phyloP scores from a whole-genome alignment of 2,888 invertebrate species.

The Amphiduros pacificus region DNA sequence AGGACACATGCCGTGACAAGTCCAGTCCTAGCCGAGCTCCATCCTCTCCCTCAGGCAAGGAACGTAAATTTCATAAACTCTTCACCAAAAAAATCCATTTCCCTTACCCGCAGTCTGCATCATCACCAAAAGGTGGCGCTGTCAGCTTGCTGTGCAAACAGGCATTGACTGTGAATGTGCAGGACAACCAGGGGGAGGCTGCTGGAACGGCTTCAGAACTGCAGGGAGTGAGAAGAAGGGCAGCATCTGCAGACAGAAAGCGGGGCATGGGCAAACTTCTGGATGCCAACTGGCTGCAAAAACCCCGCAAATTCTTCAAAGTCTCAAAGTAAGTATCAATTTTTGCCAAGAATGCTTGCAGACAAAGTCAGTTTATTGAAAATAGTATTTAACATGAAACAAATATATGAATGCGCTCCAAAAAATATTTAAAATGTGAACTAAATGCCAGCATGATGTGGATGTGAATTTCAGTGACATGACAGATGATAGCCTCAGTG shows the following conservation, averaged over 20 bases:
- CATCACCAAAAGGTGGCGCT: slow-evolving; percentile 35
- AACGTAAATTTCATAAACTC: background rate
- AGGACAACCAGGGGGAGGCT: slow-evolving; percentile 6
- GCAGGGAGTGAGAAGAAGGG: background rate
- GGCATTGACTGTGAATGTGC: slow-evolving; percentile 47
- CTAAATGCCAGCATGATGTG: too few relatives aligned
- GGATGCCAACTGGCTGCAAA: slow-evolving; percentile 50
- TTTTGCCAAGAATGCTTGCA: too few relatives aligned
- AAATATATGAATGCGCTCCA: too few relatives aligned
- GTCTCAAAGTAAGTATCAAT: slow-evolving; percentile 54
- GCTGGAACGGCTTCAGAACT: background rate
- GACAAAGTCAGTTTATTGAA: too few relatives aligned
- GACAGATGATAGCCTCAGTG: too few relatives aligned
- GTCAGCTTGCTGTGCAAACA: slow-evolving; percentile 53
- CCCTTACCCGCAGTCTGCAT: background rate
- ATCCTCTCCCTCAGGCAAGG: too few relatives aligned
- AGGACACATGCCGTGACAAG: too few relatives aligned
- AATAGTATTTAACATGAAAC: too few relatives aligned
- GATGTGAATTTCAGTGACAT: too few relatives aligned
- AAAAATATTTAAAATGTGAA: too few relatives aligned
- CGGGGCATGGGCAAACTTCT: slow-evolving; percentile 32
- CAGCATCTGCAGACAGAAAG: background rate
- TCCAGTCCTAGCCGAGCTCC: too few relatives aligned
- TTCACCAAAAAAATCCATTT: background rate
- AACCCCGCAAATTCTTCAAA: slow-evolving; percentile 54